phyloP scores from a whole-genome alignment of 2,797 vertebrate genomes.

The Chelonia mydas region DNA sequence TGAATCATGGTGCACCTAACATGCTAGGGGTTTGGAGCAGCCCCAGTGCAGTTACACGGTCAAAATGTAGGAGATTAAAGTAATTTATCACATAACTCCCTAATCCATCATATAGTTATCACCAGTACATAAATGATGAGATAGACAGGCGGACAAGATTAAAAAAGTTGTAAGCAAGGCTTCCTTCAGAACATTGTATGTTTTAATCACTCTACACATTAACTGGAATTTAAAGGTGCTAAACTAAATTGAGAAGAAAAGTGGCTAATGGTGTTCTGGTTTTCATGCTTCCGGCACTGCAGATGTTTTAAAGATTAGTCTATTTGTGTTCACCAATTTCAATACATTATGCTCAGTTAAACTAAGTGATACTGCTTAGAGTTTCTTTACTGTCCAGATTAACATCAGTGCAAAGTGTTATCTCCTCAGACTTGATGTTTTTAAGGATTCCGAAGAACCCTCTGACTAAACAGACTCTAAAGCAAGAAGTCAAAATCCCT shows the following conservation, averaged over 20 bases:
- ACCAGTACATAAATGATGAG: background rate
- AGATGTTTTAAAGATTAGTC: background rate
- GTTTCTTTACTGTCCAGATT: background rate
- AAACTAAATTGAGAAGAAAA: background rate
- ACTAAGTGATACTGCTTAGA: background rate
- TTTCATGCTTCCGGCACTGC: background rate
- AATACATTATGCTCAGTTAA: background rate
- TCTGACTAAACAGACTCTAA: background rate
- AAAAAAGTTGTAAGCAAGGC: background rate
- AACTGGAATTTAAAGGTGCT: background rate
- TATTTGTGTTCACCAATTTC: background rate
- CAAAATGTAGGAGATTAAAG: background rate
- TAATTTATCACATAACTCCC: background rate
- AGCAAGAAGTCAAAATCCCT: background rate
- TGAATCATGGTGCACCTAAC: background rate
- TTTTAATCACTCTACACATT: background rate
- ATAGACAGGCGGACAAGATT: background rate
- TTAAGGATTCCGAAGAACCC: background rate
- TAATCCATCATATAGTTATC: background rate
- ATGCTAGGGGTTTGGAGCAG: background rate
- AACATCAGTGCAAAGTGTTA: background rate
- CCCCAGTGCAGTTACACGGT: background rate
- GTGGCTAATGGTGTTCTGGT: accelerated
- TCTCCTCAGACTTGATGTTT: background rate
- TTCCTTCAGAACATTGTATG: background rate